Base-by-base conservation (phyloP, 2,113 vertebrate species). In the Garra rufa region DNA sequence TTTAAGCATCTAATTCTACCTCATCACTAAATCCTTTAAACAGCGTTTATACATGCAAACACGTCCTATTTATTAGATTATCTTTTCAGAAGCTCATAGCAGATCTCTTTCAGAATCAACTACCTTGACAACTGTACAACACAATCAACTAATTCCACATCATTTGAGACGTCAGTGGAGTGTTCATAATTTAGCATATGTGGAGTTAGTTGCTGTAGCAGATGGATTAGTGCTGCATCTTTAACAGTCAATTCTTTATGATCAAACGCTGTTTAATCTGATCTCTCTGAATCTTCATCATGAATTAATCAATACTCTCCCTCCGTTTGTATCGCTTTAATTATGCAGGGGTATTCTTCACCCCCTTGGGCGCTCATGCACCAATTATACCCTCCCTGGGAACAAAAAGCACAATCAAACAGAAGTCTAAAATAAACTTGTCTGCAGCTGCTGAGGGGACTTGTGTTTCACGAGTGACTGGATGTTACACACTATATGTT, bases 281-380 rank as follows among this genome's bases (percentile, higher is more conserved):
- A 83, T 85, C 61, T 70, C 76, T 83, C 65, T 76, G 71, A 86
- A 84, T 77, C 76, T 83, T 50, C 83, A 76, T 61, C 77, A 88
- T 86, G 71, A 88, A 88, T 88, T 84, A 88, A 82, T 88, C 82
- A 88, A 76, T 74, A 77, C 26, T 44, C 76, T 86, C 75, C 82
- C 50, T 88, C 55, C 61, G 73, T 85, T 88, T 84, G 87, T 81
- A 70, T 73, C 55, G 19, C 55, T 86, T 86, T 76, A 84, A 83
- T 88, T 86, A 84, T 86, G 87, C 84, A 84, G 76, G 71, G 74
- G 52, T 43, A 67, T 85, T 82, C 67, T 73, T 17, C n/a, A 46
- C 63, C 55, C 83, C 79, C 75, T 30, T 24, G 6, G 63, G 84
- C 80, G 26, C 67, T 63, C 17, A 61, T 83, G 55, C 76, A 34